A percentile compares a stretch with the other conserved stretches of the same genome.
These are phyloP conservation scores for Atrina japonica DNA, from an alignment of 2,888 invertebrate genomes.

Conservation along the genomic window DNA sequence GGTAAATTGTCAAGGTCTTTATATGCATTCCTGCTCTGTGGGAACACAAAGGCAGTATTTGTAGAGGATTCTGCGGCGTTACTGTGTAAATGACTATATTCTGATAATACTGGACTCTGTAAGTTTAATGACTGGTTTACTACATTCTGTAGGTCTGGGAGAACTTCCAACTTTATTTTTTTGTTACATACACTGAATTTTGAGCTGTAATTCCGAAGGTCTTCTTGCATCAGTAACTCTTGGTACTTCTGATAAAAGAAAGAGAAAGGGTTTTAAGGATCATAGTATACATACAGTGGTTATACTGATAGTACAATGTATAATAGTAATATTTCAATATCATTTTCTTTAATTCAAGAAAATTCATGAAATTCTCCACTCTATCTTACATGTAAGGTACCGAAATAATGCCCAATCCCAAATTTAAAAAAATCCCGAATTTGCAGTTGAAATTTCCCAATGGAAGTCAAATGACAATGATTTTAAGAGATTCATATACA, in stretches of 20 bases:
- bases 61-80: slow-evolving; percentile 4
- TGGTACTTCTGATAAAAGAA: slow-evolving; percentile 49
- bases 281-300: no score
- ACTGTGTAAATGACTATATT: slow-evolving; percentile 19
- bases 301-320: no score
- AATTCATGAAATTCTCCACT: no score
- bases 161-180: slow-evolving; percentile 74
- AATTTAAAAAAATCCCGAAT: no score
- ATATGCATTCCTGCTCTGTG: slow-evolving; percentile 52
- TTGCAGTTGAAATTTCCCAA: no score
- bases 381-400: no score
- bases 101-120: slow-evolving; percentile 47
- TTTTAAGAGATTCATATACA: no score
- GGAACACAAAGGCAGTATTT: slow-evolving; percentile 51
- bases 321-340: no score
- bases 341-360: no score
- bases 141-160: slow-evolving; percentile 67
- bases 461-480: no score
- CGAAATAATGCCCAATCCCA: no score
- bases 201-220: slow-evolving; percentile 64
- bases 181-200: slow-evolving; percentile 73
- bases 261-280: slow-evolving; percentile 8
- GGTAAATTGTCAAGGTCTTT: slow-evolving; percentile 41
- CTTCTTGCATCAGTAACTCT: slow-evolving; percentile 74
- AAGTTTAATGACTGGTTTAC: slow-evolving; percentile 42